Evolutionary conservation across 2,113 vertebrate genomes (phyloP).

Genomic region (Ochotona princeps): DNA sequence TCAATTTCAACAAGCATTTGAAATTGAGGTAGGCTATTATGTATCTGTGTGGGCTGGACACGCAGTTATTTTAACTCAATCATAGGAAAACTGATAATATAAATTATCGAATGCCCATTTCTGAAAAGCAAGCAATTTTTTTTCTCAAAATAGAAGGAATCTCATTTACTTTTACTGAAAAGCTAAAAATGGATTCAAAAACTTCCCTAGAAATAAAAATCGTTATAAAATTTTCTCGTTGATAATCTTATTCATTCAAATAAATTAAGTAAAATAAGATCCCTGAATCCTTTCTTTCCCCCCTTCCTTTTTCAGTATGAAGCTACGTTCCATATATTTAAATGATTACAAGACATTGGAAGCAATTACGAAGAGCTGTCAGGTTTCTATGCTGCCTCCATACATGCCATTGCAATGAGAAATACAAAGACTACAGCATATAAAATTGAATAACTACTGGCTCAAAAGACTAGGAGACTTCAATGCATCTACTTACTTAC

Average conservation of each 20-base stretch:
- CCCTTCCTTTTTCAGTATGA: not conserved
- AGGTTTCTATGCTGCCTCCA: not conserved
- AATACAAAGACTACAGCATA: not conserved
- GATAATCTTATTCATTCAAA: constrained; percentile 56
- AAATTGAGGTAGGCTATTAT: not conserved
- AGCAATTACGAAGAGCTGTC: not conserved
- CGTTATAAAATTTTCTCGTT: not conserved
- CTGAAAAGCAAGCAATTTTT: constrained; percentile 48
- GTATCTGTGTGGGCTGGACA: not conserved
- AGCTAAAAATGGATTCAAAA: constrained; percentile 7
- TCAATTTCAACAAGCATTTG: constrained; percentile 32
- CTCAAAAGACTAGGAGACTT: constrained; percentile 1
- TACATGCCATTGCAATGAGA: not conserved
- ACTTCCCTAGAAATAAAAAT: constrained; percentile 20
- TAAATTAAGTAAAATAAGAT: constrained; percentile 55
- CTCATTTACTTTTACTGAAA: constrained; percentile 25
- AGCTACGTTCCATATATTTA: not conserved
- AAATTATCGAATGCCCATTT: not conserved
- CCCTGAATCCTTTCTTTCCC: not conserved
- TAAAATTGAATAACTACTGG: not conserved
- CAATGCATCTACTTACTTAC: not conserved
- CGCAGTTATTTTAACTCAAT: not conserved
- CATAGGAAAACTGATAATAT: not conserved
- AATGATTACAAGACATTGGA: not conserved
- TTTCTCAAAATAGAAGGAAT: constrained; percentile 32